phyloP scores from a whole-genome alignment of 1,140 invertebrate genomes.

The Helicoverpa zea region DNA sequence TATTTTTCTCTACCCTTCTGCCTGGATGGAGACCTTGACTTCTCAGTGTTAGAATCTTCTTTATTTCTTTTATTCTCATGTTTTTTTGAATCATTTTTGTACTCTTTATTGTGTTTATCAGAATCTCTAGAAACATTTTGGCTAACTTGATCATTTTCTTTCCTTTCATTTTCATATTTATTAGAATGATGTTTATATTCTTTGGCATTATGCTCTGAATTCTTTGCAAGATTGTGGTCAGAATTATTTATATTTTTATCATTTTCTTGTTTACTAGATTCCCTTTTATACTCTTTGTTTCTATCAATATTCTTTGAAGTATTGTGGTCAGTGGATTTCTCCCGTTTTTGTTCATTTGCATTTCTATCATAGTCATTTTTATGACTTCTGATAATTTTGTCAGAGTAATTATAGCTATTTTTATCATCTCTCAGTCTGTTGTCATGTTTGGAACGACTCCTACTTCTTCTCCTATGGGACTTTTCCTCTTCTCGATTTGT shows the following conservation, averaged over 20 bases:
- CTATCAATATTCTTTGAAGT: constrained; percentile 25
- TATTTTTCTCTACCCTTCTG: constrained; percentile 5
- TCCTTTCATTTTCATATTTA: constrained; percentile 29
- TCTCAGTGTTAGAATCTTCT: constrained; percentile 32
- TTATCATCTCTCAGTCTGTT: constrained; percentile 52
- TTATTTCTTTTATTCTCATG: constrained; percentile 32
- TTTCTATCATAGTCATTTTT: constrained; percentile 39
- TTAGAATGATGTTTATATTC: constrained; percentile 46
- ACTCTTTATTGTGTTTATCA: constrained; percentile 32
- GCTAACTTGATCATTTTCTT: constrained; percentile 33
- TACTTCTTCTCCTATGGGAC: constrained; percentile 51
- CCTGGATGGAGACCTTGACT: constrained; percentile 20
- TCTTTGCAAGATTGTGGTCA: constrained; percentile 1
- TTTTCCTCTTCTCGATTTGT: constrained; percentile 21
- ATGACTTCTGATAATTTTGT: constrained; percentile 24
- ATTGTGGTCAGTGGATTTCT: constrained; percentile 9
- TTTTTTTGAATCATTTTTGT: constrained; percentile 41
- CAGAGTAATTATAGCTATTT: constrained; percentile 39
- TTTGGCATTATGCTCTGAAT: constrained; percentile 15
- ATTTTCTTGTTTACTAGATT: constrained; percentile 37
- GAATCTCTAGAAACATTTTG: constrained; percentile 1
- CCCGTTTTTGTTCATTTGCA: constrained; percentile 39
- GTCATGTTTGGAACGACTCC: constrained; percentile 50
- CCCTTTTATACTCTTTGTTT: constrained; percentile 45
- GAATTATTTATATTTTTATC: constrained; percentile 41